phyloP scores from a whole-genome alignment of 1,140 invertebrate genomes.

The Drosophila eugracilis region DNA sequence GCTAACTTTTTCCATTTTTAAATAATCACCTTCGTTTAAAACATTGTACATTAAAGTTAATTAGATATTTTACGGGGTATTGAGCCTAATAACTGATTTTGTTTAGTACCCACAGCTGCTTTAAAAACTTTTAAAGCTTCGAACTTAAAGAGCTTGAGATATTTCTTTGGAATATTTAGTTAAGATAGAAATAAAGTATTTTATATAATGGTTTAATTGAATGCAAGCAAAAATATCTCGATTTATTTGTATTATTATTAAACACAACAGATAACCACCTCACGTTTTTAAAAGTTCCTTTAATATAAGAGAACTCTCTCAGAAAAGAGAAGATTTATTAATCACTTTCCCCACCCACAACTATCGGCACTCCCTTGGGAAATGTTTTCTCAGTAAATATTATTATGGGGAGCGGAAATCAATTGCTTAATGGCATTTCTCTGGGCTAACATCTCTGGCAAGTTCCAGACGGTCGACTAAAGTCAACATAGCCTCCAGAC shows the following conservation, averaged over 20 bases:
- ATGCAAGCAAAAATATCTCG: no score
- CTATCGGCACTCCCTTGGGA: slow-evolving; percentile 12
- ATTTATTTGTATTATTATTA: no score
- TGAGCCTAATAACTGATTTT: no score
- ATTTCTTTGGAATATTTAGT: no score
- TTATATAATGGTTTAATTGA: no score
- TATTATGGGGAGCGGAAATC: slow-evolving; percentile 21
- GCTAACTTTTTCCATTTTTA: slow-evolving; percentile 11
- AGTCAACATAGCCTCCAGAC: slow-evolving; percentile 22
- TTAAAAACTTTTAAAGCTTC: no score
- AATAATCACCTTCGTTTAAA: background rate
- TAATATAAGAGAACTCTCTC: no score
- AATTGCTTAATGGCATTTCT: slow-evolving; percentile 41
- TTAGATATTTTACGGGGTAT: background rate
- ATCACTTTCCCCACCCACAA: background rate
- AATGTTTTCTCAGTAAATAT: slow-evolving; percentile 48
- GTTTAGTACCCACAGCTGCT: no score
- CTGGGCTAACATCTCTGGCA: slow-evolving; percentile 27
- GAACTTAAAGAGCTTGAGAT: no score
- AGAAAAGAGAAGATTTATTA: background rate
- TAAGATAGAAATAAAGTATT: no score
- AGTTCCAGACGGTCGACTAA: slow-evolving; percentile 45
- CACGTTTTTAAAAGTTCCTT: no score
- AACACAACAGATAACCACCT: background rate
- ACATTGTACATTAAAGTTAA: background rate